A percentile compares a stretch with the other conserved stretches of the same genome.
Conservation (phyloP, 1,140 invertebrate genomes). For the Caenorhabditis inopinata region DNA sequence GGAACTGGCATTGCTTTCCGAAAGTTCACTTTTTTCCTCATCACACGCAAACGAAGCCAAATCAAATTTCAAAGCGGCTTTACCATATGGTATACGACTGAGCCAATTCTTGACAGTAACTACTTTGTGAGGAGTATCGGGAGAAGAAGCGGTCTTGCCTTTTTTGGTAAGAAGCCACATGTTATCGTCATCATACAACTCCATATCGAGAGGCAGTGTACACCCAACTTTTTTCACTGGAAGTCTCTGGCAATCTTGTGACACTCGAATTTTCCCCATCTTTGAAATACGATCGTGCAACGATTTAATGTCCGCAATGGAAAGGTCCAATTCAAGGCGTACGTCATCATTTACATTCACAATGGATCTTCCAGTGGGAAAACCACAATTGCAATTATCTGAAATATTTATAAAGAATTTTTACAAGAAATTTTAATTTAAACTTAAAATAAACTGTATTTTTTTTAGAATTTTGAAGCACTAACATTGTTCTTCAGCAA, state of each 20-base stretch:
- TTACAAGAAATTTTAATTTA: background rate
- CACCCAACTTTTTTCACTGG: slow-evolving; percentile 1
- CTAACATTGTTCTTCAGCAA: background rate
- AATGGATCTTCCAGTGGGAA: background rate
- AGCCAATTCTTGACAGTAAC: slow-evolving; percentile 17
- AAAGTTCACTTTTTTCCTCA: background rate
- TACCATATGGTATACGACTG: slow-evolving; percentile 3
- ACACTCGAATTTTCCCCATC: background rate
- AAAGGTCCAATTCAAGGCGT: slow-evolving; percentile 21
- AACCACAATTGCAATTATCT: background rate
- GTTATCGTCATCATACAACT: slow-evolving; percentile 3
- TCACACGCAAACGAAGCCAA: background rate
- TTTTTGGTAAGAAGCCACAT: slow-evolving; percentile 26
- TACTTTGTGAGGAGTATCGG: slow-evolving; percentile 3
- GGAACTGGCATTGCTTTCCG: background rate
- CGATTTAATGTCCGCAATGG: background rate
- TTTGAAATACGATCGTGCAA: background rate
- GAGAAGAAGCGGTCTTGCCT: background rate
- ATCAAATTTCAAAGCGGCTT: slow-evolving; percentile 2
- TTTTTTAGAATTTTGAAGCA: no score
- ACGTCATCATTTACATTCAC: slow-evolving; percentile 1
- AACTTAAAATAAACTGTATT: no score
- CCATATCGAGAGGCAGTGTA: slow-evolving; percentile 21
- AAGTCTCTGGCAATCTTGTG: background rate
- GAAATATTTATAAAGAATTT: background rate